These are phyloP conservation scores for Muraenolepis orangiensis DNA, from an alignment of 2,797 vertebrate genomes.

Conservation along the genomic window DNA sequence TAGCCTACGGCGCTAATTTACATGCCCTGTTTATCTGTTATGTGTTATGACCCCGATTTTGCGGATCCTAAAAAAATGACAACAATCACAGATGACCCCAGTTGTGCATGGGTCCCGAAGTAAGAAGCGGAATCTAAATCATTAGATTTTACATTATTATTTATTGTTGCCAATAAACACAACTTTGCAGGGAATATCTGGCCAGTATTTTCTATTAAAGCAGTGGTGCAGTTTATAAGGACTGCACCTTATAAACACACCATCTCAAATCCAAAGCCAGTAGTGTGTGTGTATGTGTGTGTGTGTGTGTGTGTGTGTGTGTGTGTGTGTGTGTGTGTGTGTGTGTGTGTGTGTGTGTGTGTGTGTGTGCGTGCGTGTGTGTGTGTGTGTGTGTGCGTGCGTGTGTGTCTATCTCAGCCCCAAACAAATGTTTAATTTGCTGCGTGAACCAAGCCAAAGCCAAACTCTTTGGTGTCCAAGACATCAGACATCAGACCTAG, in stretches of 20 bases:
- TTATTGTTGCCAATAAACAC: neutral
- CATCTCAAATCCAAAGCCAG: neutral
- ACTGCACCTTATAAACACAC: neutral
- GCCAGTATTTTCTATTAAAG: neutral
- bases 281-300: no score
- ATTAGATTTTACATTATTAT: neutral
- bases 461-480: neutral
- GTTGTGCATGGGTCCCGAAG: neutral
- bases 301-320: no score
- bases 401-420: neutral
- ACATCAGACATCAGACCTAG: neutral
- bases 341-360: no score
- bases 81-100: neutral
- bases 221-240: neutral
- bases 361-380: no score
- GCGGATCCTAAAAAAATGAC: neutral
- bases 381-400: neutral
- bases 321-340: no score
- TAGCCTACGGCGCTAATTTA: neutral
- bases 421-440: neutral
- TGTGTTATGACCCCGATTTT: neutral
- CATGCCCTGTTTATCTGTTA: neutral
- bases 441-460: no score
- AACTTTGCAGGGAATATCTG: neutral
- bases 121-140: neutral